Conservation (phyloP, 2,888 invertebrate genomes). For the Biston betularia region DNA sequence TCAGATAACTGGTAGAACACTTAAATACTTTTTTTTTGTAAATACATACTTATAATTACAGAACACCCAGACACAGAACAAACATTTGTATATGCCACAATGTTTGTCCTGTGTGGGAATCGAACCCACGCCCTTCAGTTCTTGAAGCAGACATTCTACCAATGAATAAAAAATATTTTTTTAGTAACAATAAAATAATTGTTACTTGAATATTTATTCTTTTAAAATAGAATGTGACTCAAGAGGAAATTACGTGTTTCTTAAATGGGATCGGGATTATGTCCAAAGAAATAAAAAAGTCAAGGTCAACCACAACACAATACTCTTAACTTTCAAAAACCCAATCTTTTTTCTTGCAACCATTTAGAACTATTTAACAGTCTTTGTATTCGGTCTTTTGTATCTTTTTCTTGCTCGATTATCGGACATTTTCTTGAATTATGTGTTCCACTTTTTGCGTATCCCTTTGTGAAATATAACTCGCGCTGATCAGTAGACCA, state of each 20-base stretch:
- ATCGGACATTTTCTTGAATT: conserved; percentile 3
- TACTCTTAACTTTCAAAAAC: conserved; percentile 6
- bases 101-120: too few species aligned
- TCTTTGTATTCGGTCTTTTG: neutral
- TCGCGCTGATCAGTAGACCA: conserved; percentile 40
- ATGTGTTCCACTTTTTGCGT: conserved; percentile 13
- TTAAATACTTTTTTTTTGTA: too few species aligned
- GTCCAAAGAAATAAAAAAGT: neutral
- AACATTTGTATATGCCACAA: too few species aligned
- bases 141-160: too few species aligned
- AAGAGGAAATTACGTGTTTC: neutral
- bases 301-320: conserved; percentile 4
- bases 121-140: too few species aligned
- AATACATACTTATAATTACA: too few species aligned
- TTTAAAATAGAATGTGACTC: neutral
- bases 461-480: conserved; percentile 17
- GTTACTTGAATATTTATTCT: too few species aligned
- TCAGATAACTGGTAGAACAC: too few species aligned
- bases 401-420: conserved; percentile 6
- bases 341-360: neutral
- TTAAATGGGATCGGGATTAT: neutral
- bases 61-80: too few species aligned
- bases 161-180: too few species aligned
- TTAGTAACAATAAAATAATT: too few species aligned
- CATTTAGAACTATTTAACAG: neutral